Conservation (phyloP, 2,797 vertebrate genomes). For the Antrozous pallidus region DNA sequence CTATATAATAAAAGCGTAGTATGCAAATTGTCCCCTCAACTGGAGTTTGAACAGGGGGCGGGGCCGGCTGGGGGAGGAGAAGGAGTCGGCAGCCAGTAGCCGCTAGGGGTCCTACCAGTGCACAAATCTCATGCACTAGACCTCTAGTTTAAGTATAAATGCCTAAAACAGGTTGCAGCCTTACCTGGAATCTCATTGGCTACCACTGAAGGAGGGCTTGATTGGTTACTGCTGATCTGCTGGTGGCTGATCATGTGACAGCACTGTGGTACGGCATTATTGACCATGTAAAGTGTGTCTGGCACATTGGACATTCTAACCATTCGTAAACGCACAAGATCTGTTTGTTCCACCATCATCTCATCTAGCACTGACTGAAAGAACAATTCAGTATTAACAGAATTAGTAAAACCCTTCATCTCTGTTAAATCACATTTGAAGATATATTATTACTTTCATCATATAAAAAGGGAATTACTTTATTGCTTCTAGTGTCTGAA, state of each 20-base stretch:
- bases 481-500: background rate
- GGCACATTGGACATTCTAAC: conserved; percentile 99
- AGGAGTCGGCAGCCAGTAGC: too few species aligned
- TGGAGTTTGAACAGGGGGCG: too few species aligned
- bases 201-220: conserved; percentile 93
- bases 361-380: conserved; percentile 95
- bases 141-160: background rate
- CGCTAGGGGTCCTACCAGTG: too few species aligned
- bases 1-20: too few species aligned
- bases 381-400: conserved; percentile 27
- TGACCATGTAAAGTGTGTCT: conserved; percentile 99
- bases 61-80: too few species aligned
- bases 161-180: background rate
- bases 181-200: conserved; percentile 99
- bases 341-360: conserved; percentile 99
- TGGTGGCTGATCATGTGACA: conserved; percentile 97
- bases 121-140: too few species aligned
- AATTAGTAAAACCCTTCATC: background rate
- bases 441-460: background rate
- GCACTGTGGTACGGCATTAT: conserved; percentile 95
- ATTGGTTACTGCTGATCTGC: conserved; percentile 90
- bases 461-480: background rate
- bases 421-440: background rate
- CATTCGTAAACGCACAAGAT: conserved; percentile 95
- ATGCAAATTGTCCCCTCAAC: too few species aligned